phyloP scores from a whole-genome alignment of 2,888 invertebrate genomes.

The Nemapogon koenigi region DNA sequence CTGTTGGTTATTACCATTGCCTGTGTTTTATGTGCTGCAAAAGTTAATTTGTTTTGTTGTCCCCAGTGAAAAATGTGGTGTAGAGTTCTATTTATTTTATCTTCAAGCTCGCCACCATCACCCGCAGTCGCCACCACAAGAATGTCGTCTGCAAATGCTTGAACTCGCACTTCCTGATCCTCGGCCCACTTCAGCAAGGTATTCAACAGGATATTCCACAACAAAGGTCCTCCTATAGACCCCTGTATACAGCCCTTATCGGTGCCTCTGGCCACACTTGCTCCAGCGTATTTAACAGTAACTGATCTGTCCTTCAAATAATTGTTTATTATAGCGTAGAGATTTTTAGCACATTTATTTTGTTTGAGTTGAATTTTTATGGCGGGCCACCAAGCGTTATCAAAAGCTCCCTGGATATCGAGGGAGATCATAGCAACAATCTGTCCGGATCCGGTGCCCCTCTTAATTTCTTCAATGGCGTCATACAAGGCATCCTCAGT shows the following conservation, averaged over 20 bases:
- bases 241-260: constrained; percentile 9
- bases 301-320: not conserved
- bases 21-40: constrained; percentile 6
- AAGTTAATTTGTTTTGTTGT: not conserved
- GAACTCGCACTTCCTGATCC: not conserved
- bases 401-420: constrained; percentile 12
- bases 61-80: not conserved
- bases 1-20: constrained; percentile 7
- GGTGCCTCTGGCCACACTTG: not conserved
- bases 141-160: constrained; percentile 2
- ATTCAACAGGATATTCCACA: not conserved
- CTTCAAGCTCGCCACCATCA: constrained; percentile 6
- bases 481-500: constrained; percentile 12
- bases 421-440: constrained; percentile 3
- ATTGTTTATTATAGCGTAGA: not conserved
- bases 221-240: no score
- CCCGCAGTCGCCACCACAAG: constrained; percentile 1
- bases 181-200: not conserved
- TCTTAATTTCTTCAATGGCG: not conserved
- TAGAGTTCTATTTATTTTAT: constrained; percentile 4
- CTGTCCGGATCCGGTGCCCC: not conserved
- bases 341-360: not conserved
- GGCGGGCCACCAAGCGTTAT: constrained; percentile 12
- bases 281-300: not conserved
- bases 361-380: not conserved